phyloP scores from a whole-genome alignment of 2,888 invertebrate species.

The Ryuthela nishihirai region DNA sequence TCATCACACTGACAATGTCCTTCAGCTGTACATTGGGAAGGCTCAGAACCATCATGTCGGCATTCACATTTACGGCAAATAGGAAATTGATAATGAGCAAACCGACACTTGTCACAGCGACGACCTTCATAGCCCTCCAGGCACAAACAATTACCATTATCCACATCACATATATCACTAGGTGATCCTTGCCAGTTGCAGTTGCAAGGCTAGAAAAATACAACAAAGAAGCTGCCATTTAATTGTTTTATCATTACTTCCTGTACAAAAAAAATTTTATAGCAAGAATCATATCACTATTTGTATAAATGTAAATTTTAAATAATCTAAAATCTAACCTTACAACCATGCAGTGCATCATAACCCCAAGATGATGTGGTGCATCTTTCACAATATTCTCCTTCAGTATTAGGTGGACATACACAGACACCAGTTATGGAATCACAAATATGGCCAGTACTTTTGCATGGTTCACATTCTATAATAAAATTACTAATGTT shows the following conservation, averaged over 20 bases:
- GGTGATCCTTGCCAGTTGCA: constrained; percentile 69
- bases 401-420: constrained; percentile 82
- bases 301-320: neutral
- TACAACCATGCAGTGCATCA: constrained; percentile 75
- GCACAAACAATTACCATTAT: constrained; percentile 65
- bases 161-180: constrained; percentile 63
- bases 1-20: constrained; percentile 66
- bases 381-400: constrained; percentile 75
- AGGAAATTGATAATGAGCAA: constrained; percentile 85
- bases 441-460: constrained; percentile 84
- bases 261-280: neutral
- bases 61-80: constrained; percentile 83
- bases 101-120: constrained; percentile 75
- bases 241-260: neutral
- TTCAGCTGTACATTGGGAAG: constrained; percentile 54
- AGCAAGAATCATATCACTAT: neutral
- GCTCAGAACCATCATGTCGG: constrained; percentile 65
- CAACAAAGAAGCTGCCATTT: neutral
- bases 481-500: constrained; percentile 42
- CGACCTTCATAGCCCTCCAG: constrained; percentile 54
- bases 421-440: constrained; percentile 83
- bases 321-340: constrained; percentile 51
- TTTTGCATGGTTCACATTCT: constrained; percentile 74
- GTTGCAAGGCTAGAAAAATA: constrained; percentile 59
- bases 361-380: constrained; percentile 75